A percentile compares a stretch with the other conserved stretches of the same genome.
phyloP scores from a whole-genome alignment of 1,140 invertebrate species.

The Cecropterus lyciades region DNA sequence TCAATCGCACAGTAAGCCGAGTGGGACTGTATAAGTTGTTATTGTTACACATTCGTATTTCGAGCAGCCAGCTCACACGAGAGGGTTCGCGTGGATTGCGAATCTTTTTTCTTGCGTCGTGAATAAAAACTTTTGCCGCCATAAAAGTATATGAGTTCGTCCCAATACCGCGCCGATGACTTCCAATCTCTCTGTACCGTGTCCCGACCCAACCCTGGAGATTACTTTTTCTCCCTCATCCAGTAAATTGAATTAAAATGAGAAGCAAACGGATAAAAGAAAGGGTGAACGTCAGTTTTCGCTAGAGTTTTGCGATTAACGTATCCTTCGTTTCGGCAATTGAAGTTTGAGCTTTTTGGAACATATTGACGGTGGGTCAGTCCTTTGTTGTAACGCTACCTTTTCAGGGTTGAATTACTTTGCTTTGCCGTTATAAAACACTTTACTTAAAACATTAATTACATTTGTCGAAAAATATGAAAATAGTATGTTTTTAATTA shows the following conservation, averaged over 20 bases:
- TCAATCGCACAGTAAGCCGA: slow-evolving; percentile 1
- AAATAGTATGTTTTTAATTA: not conserved
- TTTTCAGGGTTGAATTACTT: no score
- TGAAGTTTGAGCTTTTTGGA: slow-evolving; percentile 6
- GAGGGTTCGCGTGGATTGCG: slow-evolving; percentile 51
- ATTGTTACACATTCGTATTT: slow-evolving; percentile 51
- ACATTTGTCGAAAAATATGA: not conserved
- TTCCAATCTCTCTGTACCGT: slow-evolving; percentile 76
- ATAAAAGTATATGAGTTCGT: slow-evolving; percentile 81
- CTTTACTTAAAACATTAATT: not conserved
- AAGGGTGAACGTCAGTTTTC: slow-evolving; percentile 67
- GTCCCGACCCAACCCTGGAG: slow-evolving; percentile 74
- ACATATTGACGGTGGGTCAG: not conserved
- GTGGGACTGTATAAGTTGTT: slow-evolving; percentile 43
- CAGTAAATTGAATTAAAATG: slow-evolving; percentile 81
- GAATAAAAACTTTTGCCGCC: slow-evolving; percentile 75
- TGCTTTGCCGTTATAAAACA: no score
- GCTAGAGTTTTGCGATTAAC: slow-evolving; percentile 57
- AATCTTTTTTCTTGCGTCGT: slow-evolving; percentile 68
- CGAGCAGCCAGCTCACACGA: slow-evolving; percentile 48
- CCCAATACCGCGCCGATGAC: slow-evolving; percentile 79
- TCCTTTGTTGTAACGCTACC: no score
- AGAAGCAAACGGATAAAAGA: slow-evolving; percentile 72
- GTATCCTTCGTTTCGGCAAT: slow-evolving; percentile 40
- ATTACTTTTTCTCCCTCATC: slow-evolving; percentile 79